Evolutionary conservation across 2,797 vertebrate species (phyloP).

Genomic region (Nyctibius grandis): DNA sequence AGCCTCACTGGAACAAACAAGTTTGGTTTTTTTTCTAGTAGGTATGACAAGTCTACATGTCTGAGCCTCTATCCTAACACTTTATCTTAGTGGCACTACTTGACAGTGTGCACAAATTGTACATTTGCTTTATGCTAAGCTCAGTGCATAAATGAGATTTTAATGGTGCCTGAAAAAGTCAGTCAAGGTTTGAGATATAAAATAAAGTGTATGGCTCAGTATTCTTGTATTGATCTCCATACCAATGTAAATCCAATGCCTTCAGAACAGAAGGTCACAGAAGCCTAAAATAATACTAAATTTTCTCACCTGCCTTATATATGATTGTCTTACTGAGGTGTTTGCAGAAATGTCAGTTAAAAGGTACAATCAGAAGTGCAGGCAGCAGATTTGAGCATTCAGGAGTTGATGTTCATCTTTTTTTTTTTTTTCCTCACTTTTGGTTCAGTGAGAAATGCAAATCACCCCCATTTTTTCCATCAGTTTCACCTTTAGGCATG

Average conservation of each 20-base stretch:
- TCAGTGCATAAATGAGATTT: not conserved
- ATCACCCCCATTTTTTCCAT: not conserved
- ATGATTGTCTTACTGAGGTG: not conserved
- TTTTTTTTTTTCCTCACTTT: not conserved
- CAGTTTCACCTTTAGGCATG: not conserved
- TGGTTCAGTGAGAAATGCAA: slow-evolving; percentile 25
- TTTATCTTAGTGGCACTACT: not conserved
- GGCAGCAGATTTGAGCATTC: not conserved
- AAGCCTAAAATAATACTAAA: slow-evolving; percentile 24
- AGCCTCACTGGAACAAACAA: not conserved
- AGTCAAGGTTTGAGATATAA: not conserved
- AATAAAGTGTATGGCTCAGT: not conserved
- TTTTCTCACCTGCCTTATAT: slow-evolving; percentile 9
- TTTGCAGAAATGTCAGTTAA: not conserved
- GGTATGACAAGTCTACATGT: not conserved
- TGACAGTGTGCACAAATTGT: not conserved
- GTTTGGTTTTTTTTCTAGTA: not conserved
- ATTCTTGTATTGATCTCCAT: not conserved
- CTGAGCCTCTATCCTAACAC: not conserved
- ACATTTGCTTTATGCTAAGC: slow-evolving; percentile 1
- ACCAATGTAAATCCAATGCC: not conserved
- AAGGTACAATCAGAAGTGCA: not conserved
- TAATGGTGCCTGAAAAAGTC: slow-evolving; percentile 35
- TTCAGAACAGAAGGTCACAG: not conserved
- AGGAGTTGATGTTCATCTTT: not conserved